A percentile compares a stretch with the other conserved stretches of the same genome.
Conservation (phyloP, 2,797 vertebrate species). For the Paratrypauchen microcephalus region DNA sequence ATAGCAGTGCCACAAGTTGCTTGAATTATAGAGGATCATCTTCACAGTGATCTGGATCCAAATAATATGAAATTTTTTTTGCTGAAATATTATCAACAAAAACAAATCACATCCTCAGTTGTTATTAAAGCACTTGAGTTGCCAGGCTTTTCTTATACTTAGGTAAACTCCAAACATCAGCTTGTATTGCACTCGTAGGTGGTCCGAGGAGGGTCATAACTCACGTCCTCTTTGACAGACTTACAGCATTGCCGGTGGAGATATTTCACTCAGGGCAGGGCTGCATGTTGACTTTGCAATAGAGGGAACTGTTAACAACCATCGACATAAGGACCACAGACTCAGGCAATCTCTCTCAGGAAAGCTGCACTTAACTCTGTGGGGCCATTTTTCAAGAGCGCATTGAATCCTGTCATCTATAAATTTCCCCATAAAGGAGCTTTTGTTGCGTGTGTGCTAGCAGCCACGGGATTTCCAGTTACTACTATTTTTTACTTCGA, state of each 20-base stretch:
- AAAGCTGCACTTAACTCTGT: constrained; percentile 54
- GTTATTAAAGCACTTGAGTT: not conserved
- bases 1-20: no score
- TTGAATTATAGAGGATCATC: not conserved
- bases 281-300: constrained; percentile 73
- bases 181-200: constrained; percentile 57
- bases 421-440: constrained; percentile 58
- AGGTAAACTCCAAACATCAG: constrained; percentile 64
- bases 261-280: constrained; percentile 61
- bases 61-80: not conserved
- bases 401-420: constrained; percentile 59
- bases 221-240: constrained; percentile 60
- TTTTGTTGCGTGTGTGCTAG: constrained; percentile 18
- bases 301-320: constrained; percentile 66
- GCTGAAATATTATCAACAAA: no score
- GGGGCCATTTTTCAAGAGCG: constrained; percentile 54
- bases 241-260: constrained; percentile 56
- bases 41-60: not conserved
- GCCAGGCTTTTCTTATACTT: constrained; percentile 1
- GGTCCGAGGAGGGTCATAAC: constrained; percentile 61
- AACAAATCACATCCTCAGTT: not conserved
- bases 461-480: constrained; percentile 27
- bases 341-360: constrained; percentile 64
- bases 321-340: constrained; percentile 62
- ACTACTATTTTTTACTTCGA: constrained; percentile 31